Evolutionary conservation across 53 echinoderm and acorn worm species (phyloP), one percentile per base, ranked within the genome.

Genomic region (Apostichopus leukothele): DNA sequence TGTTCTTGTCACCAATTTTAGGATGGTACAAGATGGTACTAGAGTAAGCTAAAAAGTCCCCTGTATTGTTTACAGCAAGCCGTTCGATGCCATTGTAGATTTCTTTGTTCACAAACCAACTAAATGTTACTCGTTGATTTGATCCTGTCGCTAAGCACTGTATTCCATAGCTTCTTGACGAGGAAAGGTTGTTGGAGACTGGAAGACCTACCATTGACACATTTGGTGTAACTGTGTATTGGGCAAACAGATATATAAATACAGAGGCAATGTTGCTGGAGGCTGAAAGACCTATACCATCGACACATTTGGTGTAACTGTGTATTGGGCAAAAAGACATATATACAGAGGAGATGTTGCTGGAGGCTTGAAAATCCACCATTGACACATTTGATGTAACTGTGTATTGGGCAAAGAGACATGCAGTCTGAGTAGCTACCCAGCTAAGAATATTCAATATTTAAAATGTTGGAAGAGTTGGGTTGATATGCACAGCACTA

Each of bases 1-100:
- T 73, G 18, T 54, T 74, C 53, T 51, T 53, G 54, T 87, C 88
- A 13, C 74, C 21, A n/a, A 87, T 53, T 54, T 87, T 53, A 10
- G 63, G 63, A 63, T 63, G 63, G 16, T 63, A 63, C 63, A 63
- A 63, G 63, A 63, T 63, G 11, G 63, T 63, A 63, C 63, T 63
- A 16, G 63, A 63, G 16, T 63, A 39, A 39, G 39, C 39, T 39
- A 39, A 39, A 39, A 39, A 0, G 39, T 39, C 39, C 39, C 63
- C 63, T 63, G 63, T 51, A 52, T 55, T 50, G 74, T 87, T n/a
- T 27, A 10, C 20, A 13, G 50, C 0, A 39, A 39, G 39, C 26
- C 4, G 18, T 25, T 71, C 16, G 9, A 67, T 5, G 13, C 86
- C 53, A 22, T 25, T 67, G 67, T 77, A 77, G 7, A 50, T 77